Percentiles rank a stretch among this genome's conserved stretches.
Evolutionary conservation across 1,140 invertebrate genomes (phyloP).

Genomic region (Drosophila leontia): DNA sequence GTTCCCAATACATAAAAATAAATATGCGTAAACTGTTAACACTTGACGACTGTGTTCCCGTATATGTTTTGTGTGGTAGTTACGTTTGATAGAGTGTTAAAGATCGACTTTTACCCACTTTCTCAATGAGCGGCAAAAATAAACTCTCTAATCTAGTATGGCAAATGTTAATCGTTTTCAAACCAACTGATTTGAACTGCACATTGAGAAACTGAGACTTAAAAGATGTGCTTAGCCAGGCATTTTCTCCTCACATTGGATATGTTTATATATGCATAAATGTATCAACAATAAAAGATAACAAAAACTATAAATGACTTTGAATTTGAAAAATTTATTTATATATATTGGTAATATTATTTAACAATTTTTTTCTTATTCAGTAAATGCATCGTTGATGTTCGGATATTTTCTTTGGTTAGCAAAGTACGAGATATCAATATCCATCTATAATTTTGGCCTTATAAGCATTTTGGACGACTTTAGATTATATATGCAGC

Average conservation of each 20-base stretch:
- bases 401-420: no score
- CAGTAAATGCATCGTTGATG: no score
- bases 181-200: neutral
- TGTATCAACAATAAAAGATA: slow-evolving; percentile 17
- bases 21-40: slow-evolving; percentile 56
- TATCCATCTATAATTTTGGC: no score
- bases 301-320: neutral
- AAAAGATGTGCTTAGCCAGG: slow-evolving; percentile 6
- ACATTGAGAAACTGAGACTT: neutral
- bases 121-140: neutral
- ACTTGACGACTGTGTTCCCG: slow-evolving; percentile 27
- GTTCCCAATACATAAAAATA: slow-evolving; percentile 57
- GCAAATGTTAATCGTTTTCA: slow-evolving; percentile 3
- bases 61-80: slow-evolving; percentile 20
- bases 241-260: slow-evolving; percentile 7
- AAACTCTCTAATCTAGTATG: neutral
- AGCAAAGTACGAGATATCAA: no score
- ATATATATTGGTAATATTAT: no score
- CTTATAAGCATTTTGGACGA: no score
- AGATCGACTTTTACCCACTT: slow-evolving; percentile 1
- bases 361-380: no score
- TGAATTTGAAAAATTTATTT: no score
- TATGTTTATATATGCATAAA: slow-evolving; percentile 16
- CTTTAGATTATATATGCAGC: no score
- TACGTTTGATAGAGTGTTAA: slow-evolving; percentile 19